Base-by-base conservation (phyloP, 2,797 vertebrate genomes). In the Leontocebus nigricollis region DNA sequence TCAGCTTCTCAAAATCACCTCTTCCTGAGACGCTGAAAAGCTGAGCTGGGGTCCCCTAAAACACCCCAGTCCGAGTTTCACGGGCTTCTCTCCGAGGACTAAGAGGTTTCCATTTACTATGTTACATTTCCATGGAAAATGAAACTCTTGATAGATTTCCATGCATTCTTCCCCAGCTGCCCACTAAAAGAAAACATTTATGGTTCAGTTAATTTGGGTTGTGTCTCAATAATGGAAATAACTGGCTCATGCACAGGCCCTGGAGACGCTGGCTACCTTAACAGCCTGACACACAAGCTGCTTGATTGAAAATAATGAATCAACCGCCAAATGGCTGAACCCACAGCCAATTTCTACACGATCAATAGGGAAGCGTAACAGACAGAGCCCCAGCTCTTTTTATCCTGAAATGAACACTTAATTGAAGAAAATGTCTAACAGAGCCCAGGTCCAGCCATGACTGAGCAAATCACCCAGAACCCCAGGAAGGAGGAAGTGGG, bases 191-290 rank as follows among this genome's bases (percentile, higher is more conserved):
- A 73, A 75, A 96, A 70, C 92, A 86, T 86, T 82, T 85, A 89
- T 22, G 52, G 76, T 55, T 94, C 86, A 30, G 83, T 89, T 96
- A 82, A 91, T 83, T 94, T 59, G 89, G 97, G 89, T 52, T 86
- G 82, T 94, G 83, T 93, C 92, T 94, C 67, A n/a, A 11, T 86
- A 93, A 94, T 39, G 83, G 89, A 57, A 94, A 79, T 79, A 85
- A 75, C 95, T 27, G 79, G 86, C 46, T 86, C 52, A 0, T 48
- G 52, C 73, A 26, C 1, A 0, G 46, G 46, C 96, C 95, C 96
- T 1, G 9, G 93, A 88, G 93, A 86, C 64, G 9, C 67, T 0
- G 2, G 6, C 22, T 7, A 57, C 92, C 73, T 61, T 48, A 46
- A 84, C 77, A 81, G 85, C 81, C 76, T 9, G 20, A 41, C 76